phyloP scores from a whole-genome alignment of 2,888 invertebrate genomes.

The Barypeithes pellucidus region DNA sequence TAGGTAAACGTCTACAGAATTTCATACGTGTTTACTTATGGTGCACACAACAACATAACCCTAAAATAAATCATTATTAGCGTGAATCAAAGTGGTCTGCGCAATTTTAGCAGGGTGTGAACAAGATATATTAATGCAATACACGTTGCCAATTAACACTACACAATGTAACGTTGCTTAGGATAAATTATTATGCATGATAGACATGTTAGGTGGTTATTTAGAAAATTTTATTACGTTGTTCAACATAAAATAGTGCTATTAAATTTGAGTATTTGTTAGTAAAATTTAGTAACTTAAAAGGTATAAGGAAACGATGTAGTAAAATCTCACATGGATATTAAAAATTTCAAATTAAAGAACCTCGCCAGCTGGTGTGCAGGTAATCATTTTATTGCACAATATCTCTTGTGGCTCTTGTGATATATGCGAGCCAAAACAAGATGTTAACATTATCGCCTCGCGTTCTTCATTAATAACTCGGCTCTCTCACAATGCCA shows the following conservation, averaged over 20 bases:
- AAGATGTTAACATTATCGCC: constrained; percentile 51
- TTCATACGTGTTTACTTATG: too few species aligned
- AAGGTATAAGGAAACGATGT: too few species aligned
- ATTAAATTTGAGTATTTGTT: too few species aligned
- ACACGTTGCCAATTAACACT: constrained; percentile 46
- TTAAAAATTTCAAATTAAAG: background rate
- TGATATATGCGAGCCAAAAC: constrained; percentile 45
- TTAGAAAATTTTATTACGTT: too few species aligned
- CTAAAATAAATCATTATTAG: constrained; percentile 3
- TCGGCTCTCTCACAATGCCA: constrained; percentile 39
- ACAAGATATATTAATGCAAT: constrained; percentile 43
- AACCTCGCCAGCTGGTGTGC: constrained; percentile 27
- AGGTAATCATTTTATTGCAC: constrained; percentile 33
- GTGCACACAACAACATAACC: too few species aligned
- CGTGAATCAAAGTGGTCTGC: constrained; percentile 37
- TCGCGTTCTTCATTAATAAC: constrained; percentile 49
- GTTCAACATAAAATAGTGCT: too few species aligned
- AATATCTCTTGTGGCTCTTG: constrained; percentile 32
- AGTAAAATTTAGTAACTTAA: too few species aligned
- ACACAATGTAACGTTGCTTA: constrained; percentile 31
- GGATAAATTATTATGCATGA: constrained; percentile 28
- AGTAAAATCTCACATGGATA: too few species aligned
- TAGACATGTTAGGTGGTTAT: background rate
- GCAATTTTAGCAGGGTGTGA: constrained; percentile 37
- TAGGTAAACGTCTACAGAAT: too few species aligned